Evolutionary conservation across 2,888 invertebrate species (phyloP), one percentile per base, ranked within the genome.

Genomic region (Andrena chrysosceles): DNA sequence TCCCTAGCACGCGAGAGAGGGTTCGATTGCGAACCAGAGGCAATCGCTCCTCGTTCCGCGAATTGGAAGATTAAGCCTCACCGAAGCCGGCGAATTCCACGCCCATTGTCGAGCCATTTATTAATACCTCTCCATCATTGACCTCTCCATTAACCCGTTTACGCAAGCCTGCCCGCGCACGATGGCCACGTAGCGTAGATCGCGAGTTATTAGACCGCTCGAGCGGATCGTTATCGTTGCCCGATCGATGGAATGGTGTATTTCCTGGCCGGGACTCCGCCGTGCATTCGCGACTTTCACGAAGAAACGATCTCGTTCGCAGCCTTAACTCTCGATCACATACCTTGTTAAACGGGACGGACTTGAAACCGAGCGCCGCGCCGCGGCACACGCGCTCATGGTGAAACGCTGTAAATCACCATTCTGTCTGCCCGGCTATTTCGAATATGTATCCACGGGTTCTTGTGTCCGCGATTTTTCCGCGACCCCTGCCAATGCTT

Each of bases 111-210:
- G 68, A 79, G 88, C 72, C 75, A 85, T 87, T 87, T 87, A 85
- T 87, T 87, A 87, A 87, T 87, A 87, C 81, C 86, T 70, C 84
- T 66, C 79, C 86, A 80, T 86, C 86, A 81, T 86, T 88, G 86
- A 88, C 87, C 86, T 81, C 77, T 86, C 88, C 84, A 81, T 87
- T 88, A 86, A 88, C 86, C 84, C 86, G 72, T 86, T 88, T 88
- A 86, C 86, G 88, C 86, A 85, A 85, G 79, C 87, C 59, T 35
- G 62, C 31, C 56, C 68, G 76, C 49, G 67, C 76, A 20, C 68
- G 83, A 80, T 62, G 75, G 63, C 68, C 69, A 70, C 26, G 56
- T 33, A 48, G 63, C 31, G 60, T 69, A 49, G 77, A 85, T 83
- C 86, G 77, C 88, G 80, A 88, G 80, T 86, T 86, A 81, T 87